Evolutionary conservation across 30 jellyfish, hydroid and myxozoan genomes (phyloP), one percentile per base, ranked within the genome.

Genomic region (Chironex yamaguchii): DNA sequence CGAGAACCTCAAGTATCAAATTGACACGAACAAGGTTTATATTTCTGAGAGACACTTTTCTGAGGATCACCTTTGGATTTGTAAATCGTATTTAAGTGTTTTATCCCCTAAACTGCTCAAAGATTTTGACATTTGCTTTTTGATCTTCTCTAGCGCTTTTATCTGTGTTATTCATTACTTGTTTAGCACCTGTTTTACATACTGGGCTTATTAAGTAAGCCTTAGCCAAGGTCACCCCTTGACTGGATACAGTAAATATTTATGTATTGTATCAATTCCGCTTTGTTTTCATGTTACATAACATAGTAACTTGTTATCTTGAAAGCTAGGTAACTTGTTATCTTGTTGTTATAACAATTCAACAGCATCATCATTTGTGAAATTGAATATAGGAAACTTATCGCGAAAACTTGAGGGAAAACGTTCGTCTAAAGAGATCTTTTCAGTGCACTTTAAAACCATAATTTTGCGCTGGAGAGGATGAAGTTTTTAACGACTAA

Each of bases 31-130:
- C 78, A 76, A 53, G 64, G 33, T 76, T n/a, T 30, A 76, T 52
- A 76, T 76, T 49, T 76, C 78, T 54, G 89, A 76, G 27, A 76
- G 50, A 28, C 79, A 76, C 79, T 76, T 76, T 62, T 49, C 79
- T 34, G 78, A 76, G 64, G 89, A 76, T 32, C 63, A 76, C 20
- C 0, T 76, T 17, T 50, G 89, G 89, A 76, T 49, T 28, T 76
- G 89, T 49, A 53, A 50, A 67, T 76, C 29, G 23, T 1, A 25
- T 76, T 29, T 53, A 76, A 32, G 48, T n/a, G 52, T 52, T 76
- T 1, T 2, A 21, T 51, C 17, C 22, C 4, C 11, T 3, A 48
- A 73, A 13, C 24, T 29, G 1, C 13, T 76, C 50, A 12, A 25
- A 53, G 35, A 76, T 50, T 76, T 0, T 30, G 65, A 35, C 2